Percentiles rank a stretch among this genome's conserved stretches.
These are phyloP conservation scores for Apotomis turbidana DNA, from an alignment of 2,888 invertebrate genomes.

Conservation along the genomic window DNA sequence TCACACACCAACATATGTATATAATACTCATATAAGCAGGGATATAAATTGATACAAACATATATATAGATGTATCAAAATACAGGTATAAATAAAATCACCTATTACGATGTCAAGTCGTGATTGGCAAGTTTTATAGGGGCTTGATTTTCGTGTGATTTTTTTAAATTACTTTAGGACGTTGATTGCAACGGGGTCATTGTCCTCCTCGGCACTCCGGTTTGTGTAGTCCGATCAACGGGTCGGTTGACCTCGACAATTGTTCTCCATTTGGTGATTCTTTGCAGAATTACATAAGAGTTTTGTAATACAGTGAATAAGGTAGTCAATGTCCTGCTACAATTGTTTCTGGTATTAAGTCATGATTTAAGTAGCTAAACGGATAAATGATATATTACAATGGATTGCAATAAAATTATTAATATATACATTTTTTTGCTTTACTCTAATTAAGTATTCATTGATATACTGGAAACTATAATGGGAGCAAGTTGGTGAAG, in stretches of 20 bases:
- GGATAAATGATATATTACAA: too few species aligned
- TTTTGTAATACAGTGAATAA: too few species aligned
- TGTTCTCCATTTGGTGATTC: not conserved
- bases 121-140: slow-evolving; percentile 47
- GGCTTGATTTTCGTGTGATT: slow-evolving; percentile 54
- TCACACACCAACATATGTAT: too few species aligned
- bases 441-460: too few species aligned
- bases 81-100: slow-evolving; percentile 42
- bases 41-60: too few species aligned
- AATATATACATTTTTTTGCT: too few species aligned
- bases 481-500: too few species aligned
- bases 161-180: slow-evolving; percentile 44
- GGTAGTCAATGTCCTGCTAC: too few species aligned
- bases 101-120: slow-evolving; percentile 72
- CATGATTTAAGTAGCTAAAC: too few species aligned
- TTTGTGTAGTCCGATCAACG: slow-evolving; percentile 20
- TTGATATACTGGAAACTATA: too few species aligned
- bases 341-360: too few species aligned
- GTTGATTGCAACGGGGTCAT: slow-evolving; percentile 41
- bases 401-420: too few species aligned
- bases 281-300: not conserved
- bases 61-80: not conserved
- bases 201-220: slow-evolving; percentile 23
- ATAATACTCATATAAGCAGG: not conserved
- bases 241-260: not conserved